Evolutionary conservation across 2,113 vertebrate genomes (phyloP).

Genomic region (Nibea albiflora): DNA sequence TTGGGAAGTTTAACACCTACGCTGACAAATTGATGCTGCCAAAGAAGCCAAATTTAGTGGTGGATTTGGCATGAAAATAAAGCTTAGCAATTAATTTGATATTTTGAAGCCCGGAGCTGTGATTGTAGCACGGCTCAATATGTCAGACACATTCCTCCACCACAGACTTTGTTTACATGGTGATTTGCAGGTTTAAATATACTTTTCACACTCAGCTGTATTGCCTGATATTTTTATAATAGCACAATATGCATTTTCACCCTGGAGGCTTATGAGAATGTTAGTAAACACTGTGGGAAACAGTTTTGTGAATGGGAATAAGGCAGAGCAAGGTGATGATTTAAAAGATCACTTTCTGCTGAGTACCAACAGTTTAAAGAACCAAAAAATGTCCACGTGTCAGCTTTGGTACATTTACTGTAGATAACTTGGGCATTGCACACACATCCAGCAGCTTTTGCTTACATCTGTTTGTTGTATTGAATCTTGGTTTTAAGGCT

Average conservation of each 20-base stretch:
- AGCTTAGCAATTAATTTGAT: slow-evolving; percentile 55
- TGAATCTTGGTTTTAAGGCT: slow-evolving; percentile 2
- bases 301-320: background rate
- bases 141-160: slow-evolving; percentile 18
- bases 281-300: slow-evolving; percentile 15
- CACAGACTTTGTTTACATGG: slow-evolving; percentile 45
- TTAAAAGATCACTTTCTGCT: background rate
- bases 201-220: slow-evolving; percentile 27
- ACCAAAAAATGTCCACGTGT: background rate
- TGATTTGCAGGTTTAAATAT: slow-evolving; percentile 44
- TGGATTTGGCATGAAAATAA: slow-evolving; percentile 45
- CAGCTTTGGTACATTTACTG: background rate
- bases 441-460: background rate
- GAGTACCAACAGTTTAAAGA: background rate
- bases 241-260: slow-evolving; percentile 24
- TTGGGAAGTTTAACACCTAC: slow-evolving; percentile 48
- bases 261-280: slow-evolving; percentile 9
- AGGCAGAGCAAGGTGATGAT: slow-evolving; percentile 6
- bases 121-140: slow-evolving; percentile 14
- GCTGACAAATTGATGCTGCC: slow-evolving; percentile 54
- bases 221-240: slow-evolving; percentile 23
- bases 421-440: background rate
- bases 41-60: slow-evolving; percentile 28
- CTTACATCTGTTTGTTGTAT: background rate
- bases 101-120: slow-evolving; percentile 43